Percentiles rank a stretch among this genome's conserved stretches.
phyloP scores from a whole-genome alignment of 1,140 invertebrate species.

The Cotesia glomerata region DNA sequence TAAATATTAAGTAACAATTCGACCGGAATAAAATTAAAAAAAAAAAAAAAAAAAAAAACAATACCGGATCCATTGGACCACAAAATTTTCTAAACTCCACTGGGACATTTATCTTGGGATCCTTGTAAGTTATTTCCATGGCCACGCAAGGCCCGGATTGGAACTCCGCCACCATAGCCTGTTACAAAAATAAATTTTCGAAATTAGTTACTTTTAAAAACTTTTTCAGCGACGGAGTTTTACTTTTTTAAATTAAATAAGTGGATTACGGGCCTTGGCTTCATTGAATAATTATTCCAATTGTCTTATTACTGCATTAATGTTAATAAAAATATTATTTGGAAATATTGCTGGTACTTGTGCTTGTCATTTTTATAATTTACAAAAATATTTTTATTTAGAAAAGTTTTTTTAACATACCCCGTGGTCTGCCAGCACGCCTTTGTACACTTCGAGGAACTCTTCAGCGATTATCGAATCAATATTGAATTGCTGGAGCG shows the following conservation, averaged over 20 bases:
- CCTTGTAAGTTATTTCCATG: slow-evolving; percentile 79
- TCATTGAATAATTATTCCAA: no score
- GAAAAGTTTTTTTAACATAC: slow-evolving; percentile 56
- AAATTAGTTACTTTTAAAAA: no score
- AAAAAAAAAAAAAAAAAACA: slow-evolving; percentile 34
- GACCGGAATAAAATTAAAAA: not conserved
- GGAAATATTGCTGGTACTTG: not conserved
- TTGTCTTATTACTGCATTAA: no score
- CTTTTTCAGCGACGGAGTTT: no score
- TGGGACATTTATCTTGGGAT: slow-evolving; percentile 68
- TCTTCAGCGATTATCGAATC: slow-evolving; percentile 84
- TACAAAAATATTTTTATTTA: not conserved
- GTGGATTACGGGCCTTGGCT: not conserved
- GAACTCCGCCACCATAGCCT: slow-evolving; percentile 83
- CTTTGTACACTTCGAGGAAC: slow-evolving; percentile 93
- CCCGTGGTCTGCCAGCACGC: slow-evolving; percentile 83
- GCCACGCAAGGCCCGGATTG: slow-evolving; percentile 84
- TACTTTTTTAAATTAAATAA: not conserved
- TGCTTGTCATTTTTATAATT: not conserved
- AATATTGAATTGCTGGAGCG: slow-evolving; percentile 79
- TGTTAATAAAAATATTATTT: not conserved
- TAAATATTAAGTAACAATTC: slow-evolving; percentile 8
- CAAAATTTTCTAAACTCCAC: slow-evolving; percentile 82
- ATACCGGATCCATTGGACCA: slow-evolving; percentile 88
- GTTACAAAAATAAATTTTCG: slow-evolving; percentile 39